Percentiles rank a stretch among this genome's conserved stretches.
These are phyloP conservation scores for Gallinago nigripennis DNA, from an alignment of 2,797 vertebrate genomes.

Conservation along the genomic window DNA sequence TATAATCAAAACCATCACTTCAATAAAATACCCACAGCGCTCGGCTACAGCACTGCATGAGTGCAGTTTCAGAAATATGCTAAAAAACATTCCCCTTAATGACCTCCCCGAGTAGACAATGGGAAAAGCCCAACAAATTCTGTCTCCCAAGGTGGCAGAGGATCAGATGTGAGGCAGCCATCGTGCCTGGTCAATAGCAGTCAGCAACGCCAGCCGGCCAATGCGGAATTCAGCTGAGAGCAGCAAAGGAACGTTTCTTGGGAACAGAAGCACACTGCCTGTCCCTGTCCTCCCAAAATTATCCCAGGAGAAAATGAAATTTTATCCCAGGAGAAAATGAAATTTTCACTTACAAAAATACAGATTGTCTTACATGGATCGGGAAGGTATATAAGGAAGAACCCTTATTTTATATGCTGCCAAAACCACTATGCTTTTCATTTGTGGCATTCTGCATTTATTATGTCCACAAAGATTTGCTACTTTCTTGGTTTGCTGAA, in stretches of 20 bases:
- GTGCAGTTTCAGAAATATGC: not conserved
- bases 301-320: no score
- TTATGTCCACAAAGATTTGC: slow-evolving; percentile 11
- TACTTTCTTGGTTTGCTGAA: slow-evolving; percentile 31
- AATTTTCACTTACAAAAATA: not conserved
- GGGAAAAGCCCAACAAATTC: not conserved
- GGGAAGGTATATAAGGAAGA: not conserved
- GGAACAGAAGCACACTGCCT: not conserved
- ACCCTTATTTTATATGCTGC: not conserved
- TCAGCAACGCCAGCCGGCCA: not conserved
- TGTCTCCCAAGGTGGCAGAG: not conserved
- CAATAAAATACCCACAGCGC: not conserved
- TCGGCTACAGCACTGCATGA: not conserved
- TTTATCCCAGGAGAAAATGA: not conserved
- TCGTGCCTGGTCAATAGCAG: not conserved
- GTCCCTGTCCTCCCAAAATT: not conserved
- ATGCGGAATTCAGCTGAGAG: not conserved
- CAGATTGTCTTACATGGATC: not conserved
- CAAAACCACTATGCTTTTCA: not conserved
- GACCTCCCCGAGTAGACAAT: not conserved
- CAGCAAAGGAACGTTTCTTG: fast-evolving
- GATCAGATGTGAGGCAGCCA: not conserved
- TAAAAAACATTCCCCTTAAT: not conserved
- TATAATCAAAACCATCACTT: not conserved
- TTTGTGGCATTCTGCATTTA: not conserved